Base-by-base conservation (phyloP, 2,113 vertebrate genomes). In the Garra rufa region DNA sequence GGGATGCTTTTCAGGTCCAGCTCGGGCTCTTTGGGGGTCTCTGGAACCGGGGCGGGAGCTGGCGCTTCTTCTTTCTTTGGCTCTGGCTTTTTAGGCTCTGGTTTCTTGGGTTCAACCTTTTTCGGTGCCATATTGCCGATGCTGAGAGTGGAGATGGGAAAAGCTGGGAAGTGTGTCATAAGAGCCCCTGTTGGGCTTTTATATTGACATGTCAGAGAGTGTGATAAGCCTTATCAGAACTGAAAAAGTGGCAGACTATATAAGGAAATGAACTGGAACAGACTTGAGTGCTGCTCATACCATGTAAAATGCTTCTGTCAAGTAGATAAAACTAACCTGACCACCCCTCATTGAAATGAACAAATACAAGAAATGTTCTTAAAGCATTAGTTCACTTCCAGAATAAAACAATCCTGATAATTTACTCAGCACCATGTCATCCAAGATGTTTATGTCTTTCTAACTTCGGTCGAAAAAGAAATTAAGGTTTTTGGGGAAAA, bases 91-190 rank as follows among this genome's bases (percentile, higher is more conserved):
- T 91, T 91, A 19, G 88, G 83, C 21, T 91, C 90, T 19, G 81
- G 83, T 82, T 95, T 95, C 90, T 95, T 95, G 43, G 89, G 90
- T 89, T 95, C 94, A 0, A 90, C 82, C 86, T 95, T 95, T 84
- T 94, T 95, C 0, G 91, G 83, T 50, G 88, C 88, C 89, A 90
- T 90, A 30, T 15, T 63, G 57, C 30, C 61, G 6, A 69, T n/a
- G 26, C 10, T 69, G 65, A 50, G 48, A 63, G 30, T n/a, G 86
- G 17, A 77, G 75, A 86, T 59, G n/a, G 63, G 10, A 24, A 69
- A 57, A 44, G 73, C 21, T 59, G 76, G 83, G 59, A 55, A 59
- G 48, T 73, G 70, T 76, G 21, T 69, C 48, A 59, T 73, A 48
- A 15, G 28, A 61, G 59, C 41, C 82, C 52, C 76, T 8, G 65